Evolutionary conservation across 2,113 vertebrate genomes (phyloP).

Genomic region (Leucoraja erinaceus): DNA sequence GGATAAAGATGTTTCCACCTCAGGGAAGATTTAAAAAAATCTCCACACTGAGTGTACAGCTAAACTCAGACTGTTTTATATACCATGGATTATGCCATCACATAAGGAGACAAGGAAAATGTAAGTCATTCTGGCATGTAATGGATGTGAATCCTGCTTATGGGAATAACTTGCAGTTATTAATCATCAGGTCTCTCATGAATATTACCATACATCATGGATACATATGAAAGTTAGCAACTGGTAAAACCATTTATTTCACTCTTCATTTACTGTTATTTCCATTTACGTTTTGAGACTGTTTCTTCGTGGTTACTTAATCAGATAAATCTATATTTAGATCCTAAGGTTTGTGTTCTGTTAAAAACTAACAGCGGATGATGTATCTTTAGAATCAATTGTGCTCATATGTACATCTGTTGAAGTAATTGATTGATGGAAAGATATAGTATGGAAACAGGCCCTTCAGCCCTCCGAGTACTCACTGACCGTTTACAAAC

Average conservation of each 20-base stretch:
- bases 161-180: neutral
- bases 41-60: no score
- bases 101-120: neutral
- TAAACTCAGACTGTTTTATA: no score
- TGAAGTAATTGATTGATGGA: neutral
- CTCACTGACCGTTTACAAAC: no score
- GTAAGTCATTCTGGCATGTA: neutral
- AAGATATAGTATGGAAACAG: no score
- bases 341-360: neutral
- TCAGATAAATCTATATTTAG: neutral
- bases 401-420: neutral
- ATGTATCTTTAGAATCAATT: neutral
- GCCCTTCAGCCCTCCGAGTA: no score
- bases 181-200: slow-evolving; percentile 2
- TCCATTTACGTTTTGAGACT: neutral
- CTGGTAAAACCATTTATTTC: neutral
- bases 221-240: neutral
- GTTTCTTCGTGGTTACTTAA: neutral
- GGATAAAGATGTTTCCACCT: no score
- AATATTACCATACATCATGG: neutral
- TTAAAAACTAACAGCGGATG: neutral
- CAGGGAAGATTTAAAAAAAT: no score
- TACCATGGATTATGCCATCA: neutral
- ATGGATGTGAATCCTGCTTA: neutral
- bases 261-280: neutral